Evolutionary conservation across 2,797 vertebrate genomes (phyloP).

Genomic region (Parotocinclus haroldoi): DNA sequence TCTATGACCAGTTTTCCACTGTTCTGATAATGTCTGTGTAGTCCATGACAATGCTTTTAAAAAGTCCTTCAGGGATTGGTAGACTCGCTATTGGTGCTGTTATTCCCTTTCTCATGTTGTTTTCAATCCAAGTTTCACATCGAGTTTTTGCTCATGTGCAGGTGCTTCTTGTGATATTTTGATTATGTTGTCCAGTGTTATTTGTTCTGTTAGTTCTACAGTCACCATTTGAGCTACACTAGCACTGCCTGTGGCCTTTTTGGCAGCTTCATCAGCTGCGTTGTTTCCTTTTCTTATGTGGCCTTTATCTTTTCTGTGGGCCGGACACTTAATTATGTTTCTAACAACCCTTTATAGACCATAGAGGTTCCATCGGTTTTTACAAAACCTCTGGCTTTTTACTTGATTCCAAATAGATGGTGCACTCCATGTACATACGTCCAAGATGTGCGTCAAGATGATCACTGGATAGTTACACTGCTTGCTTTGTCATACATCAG

Average conservation of each 20-base stretch:
- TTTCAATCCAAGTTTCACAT: too few relatives aligned
- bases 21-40: background rate
- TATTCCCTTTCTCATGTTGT: background rate
- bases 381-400: slow-evolving; percentile 4
- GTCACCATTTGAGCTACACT: background rate
- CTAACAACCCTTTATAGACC: background rate
- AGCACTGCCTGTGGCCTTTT: too few relatives aligned
- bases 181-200: background rate
- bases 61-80: background rate
- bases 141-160: too few relatives aligned
- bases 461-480: too few relatives aligned
- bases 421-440: too few relatives aligned
- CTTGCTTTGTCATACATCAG: too few relatives aligned
- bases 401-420: too few relatives aligned
- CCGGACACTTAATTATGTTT: background rate
- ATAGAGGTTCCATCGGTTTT: background rate
- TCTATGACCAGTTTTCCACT: background rate
- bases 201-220: background rate
- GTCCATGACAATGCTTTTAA: background rate
- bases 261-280: too few relatives aligned
- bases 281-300: too few relatives aligned
- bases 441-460: too few relatives aligned
- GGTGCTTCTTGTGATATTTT: too few relatives aligned
- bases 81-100: background rate
- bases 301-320: too few relatives aligned